Evolutionary conservation across 2,113 vertebrate genomes (phyloP).

Genomic region (Dermatemys mawii): DNA sequence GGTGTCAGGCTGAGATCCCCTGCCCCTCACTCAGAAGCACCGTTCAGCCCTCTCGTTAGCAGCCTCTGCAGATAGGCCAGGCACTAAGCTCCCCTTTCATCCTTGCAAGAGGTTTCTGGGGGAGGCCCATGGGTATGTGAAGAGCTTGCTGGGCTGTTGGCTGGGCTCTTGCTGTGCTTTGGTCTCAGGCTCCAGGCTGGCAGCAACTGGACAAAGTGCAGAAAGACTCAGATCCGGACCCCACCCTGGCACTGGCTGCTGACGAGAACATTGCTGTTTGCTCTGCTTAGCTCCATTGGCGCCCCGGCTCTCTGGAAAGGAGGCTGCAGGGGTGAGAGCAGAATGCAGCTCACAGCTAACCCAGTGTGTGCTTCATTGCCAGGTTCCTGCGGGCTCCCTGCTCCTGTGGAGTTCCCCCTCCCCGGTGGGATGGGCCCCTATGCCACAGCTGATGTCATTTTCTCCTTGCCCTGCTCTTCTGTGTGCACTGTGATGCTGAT

Average conservation of each 20-base stretch:
- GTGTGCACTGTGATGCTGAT: neutral
- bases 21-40: neutral
- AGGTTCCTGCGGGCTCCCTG: neutral
- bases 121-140: neutral
- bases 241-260: neutral
- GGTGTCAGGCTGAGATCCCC: neutral
- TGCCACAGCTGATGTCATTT: neutral
- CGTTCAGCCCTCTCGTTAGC: neutral
- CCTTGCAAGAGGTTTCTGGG: neutral
- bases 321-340: neutral
- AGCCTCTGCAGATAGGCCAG: neutral
- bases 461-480: neutral
- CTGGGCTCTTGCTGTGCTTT: neutral
- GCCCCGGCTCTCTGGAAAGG: neutral
- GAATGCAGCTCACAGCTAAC: neutral
- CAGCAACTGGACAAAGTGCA: neutral
- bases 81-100: neutral
- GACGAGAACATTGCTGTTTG: neutral
- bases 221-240: neutral
- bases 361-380: neutral
- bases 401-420: neutral
- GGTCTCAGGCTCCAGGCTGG: neutral
- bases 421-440: neutral
- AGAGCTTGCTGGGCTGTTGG: neutral
- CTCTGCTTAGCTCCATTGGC: neutral